Percentiles rank a stretch among this genome's conserved stretches.
These are phyloP conservation scores for Epicampocera succincta DNA, from an alignment of 2,888 invertebrate genomes.

Conservation along the genomic window DNA sequence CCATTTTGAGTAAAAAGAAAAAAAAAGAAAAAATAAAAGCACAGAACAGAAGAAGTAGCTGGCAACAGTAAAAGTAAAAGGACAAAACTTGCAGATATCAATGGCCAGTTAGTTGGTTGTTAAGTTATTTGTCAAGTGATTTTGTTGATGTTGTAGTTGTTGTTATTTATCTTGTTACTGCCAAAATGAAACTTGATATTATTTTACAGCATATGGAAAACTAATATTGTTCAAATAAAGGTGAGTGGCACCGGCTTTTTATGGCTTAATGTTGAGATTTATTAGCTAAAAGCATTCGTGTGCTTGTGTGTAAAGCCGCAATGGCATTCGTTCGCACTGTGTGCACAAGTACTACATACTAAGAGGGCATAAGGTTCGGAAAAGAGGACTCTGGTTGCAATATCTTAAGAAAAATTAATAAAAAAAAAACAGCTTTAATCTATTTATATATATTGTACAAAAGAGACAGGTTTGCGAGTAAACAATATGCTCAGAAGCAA, in stretches of 20 bases:
- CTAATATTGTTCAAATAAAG: constrained; percentile 28
- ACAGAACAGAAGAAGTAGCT: neutral
- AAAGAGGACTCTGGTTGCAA: no score
- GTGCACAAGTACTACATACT: no score
- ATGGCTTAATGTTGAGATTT: neutral
- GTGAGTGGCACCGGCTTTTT: constrained; percentile 20
- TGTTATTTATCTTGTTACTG: constrained; percentile 8
- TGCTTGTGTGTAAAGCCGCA: neutral
- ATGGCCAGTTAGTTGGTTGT: constrained; percentile 69
- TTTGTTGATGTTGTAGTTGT: no score
- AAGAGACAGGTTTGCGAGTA: no score
- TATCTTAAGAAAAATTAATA: no score
- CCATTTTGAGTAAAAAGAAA: constrained; percentile 70
- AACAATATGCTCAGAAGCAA: no score
- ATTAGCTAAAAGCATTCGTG: neutral
- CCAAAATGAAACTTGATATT: constrained; percentile 36
- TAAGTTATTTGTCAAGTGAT: constrained; percentile 56
- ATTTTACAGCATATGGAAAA: constrained; percentile 1
- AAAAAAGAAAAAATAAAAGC: neutral
- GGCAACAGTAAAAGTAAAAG: constrained; percentile 48
- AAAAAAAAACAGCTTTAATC: no score
- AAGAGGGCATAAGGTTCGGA: no score
- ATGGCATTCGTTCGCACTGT: no score
- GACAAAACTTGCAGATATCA: constrained; percentile 70
- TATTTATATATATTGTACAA: no score